phyloP scores from a whole-genome alignment of 2,888 invertebrate genomes.

The Orchesellides sinensis region DNA sequence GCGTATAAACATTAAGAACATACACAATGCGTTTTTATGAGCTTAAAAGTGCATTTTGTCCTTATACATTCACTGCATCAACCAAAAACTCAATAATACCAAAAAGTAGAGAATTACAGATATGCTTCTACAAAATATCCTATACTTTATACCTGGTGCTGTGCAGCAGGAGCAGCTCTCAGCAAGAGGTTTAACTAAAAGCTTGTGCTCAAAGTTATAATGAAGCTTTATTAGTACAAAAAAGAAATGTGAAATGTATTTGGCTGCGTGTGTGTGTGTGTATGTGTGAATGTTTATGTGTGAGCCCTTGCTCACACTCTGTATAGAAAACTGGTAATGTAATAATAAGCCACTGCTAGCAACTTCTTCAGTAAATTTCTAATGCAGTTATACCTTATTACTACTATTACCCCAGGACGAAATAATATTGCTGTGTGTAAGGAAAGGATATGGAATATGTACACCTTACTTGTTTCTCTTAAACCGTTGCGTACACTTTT shows the following conservation, averaged over 20 bases:
- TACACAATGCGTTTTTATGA: conserved; percentile 18
- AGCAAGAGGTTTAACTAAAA: conserved; percentile 62
- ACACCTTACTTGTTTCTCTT: conserved; percentile 4
- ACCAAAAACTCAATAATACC: not conserved
- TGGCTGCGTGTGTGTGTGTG: conserved; percentile 27
- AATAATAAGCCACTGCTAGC: not conserved
- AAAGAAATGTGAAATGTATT: conserved; percentile 58
- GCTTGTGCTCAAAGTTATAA: conserved; percentile 60
- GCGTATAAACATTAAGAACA: not conserved
- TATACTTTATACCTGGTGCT: no score
- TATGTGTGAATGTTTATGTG: conserved; percentile 19
- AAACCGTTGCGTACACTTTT: not conserved
- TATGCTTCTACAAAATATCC: no score
- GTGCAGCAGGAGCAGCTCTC: no score
- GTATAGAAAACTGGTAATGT: not conserved
- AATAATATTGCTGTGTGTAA: not conserved
- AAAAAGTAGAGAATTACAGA: conserved; percentile 13
- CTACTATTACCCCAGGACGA: not conserved
- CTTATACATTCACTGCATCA: not conserved
- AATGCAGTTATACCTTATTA: not conserved
- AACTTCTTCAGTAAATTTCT: not conserved
- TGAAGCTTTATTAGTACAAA: conserved; percentile 59
- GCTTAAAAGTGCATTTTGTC: not conserved
- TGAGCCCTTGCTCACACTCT: not conserved
- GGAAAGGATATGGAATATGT: not conserved